Evolutionary conservation across 2,888 invertebrate genomes (phyloP).

Genomic region (Erebia palarica): DNA sequence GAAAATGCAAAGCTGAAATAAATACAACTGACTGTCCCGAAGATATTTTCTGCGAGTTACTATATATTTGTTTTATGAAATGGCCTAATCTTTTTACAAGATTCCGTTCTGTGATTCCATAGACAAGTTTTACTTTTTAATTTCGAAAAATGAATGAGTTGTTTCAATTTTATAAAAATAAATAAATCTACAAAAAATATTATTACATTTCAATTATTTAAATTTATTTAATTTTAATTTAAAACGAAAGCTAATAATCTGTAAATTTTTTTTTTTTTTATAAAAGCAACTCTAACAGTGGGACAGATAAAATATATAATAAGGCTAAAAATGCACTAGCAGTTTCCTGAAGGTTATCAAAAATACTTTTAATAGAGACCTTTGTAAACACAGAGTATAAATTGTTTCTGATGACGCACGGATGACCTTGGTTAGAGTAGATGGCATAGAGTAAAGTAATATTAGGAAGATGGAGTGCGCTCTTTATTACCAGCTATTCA

Average conservation of each 20-base stretch:
- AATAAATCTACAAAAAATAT: too few relatives aligned
- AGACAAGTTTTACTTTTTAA: constrained; percentile 77
- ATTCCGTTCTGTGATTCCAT: constrained; percentile 82
- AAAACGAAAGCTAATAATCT: too few relatives aligned
- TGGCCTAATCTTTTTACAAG: constrained; percentile 83
- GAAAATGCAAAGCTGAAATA: constrained; percentile 82
- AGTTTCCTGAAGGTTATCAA: background rate
- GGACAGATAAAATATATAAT: background rate
- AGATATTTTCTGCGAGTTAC: constrained; percentile 83
- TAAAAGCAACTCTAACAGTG: constrained; percentile 47
- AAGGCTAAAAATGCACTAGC: constrained; percentile 4
- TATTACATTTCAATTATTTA: too few relatives aligned
- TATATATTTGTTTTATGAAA: constrained; percentile 84
- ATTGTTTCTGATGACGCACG: too few relatives aligned
- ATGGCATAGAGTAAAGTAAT: too few relatives aligned
- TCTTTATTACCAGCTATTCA: too few relatives aligned
- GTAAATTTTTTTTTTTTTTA: constrained; percentile 45
- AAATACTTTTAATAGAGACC: too few relatives aligned
- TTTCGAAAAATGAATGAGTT: constrained; percentile 65
- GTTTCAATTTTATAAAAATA: too few relatives aligned
- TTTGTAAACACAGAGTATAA: too few relatives aligned
- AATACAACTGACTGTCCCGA: constrained; percentile 82
- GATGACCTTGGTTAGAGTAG: too few relatives aligned
- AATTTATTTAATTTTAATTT: too few relatives aligned
- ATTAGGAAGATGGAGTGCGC: too few relatives aligned